Evolutionary conservation across 2,113 vertebrate species (phyloP), one percentile per base, ranked within the genome.

Genomic region (Actenoides lindsayi): DNA sequence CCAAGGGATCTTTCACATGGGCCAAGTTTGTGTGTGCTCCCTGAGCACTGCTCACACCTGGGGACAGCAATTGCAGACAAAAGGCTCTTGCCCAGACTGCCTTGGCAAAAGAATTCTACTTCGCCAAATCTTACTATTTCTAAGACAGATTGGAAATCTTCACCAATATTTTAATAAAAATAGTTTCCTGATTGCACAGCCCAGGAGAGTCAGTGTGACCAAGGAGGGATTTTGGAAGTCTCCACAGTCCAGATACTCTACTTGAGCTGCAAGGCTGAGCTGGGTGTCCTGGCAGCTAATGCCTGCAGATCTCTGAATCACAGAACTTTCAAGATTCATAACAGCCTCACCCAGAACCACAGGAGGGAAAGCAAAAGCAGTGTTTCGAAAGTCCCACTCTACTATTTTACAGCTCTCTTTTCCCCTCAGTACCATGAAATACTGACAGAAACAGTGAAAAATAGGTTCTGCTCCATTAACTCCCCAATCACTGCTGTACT

Each of bases 41-140:
- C 28, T 16, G 24, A 39, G 14, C 65, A 13, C 0, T 3, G 14
- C 41, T 73, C 17, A 0, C 3, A 5, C 14, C 51, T 46, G 6
- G 5, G 3, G 15, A 20, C 33, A 20, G 8, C 1, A 0, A 8
- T 3, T 31, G 1, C 2, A 0, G 1, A 11, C 31, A 44, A 53
- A 37, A 44, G 46, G 12, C 27, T 73, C 16, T 67, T 21, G 12
- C 19, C 27, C 54, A 33, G 11, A 1, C 4, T 64, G n/a, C 30
- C 20, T 24, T 74, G 25, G 30, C 15, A 25, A 83, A 57, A 64
- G 19, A 18, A 19, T 46, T 63, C 68, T 31, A 23, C 24, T 64
- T 51, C 30, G 42, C 11, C n/a, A 46, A 28, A 46, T 25, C 13
- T 6, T 28, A 16, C 4, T 16, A 18, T 41, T 64, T 69, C 30